Percentiles rank a stretch among this genome's conserved stretches.
phyloP scores from a whole-genome alignment of 1,140 invertebrate genomes.

The Vanessa tameamea region DNA sequence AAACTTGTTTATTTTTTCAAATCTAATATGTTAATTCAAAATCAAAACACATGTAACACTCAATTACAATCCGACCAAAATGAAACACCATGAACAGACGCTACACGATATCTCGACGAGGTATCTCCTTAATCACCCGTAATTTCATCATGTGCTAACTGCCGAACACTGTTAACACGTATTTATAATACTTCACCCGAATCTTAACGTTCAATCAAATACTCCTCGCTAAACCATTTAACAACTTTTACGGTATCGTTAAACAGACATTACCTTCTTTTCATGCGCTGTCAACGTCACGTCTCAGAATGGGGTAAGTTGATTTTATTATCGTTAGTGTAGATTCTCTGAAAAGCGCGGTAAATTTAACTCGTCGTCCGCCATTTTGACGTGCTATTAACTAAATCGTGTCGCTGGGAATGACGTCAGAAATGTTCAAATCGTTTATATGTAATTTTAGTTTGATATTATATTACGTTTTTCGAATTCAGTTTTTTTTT shows the following conservation, averaged over 20 bases:
- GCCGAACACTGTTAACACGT: constrained; percentile 38
- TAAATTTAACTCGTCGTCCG: constrained; percentile 14
- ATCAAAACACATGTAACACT: too few relatives aligned
- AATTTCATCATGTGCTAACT: constrained; percentile 10
- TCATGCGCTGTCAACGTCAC: constrained; percentile 63
- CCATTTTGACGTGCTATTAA: constrained; percentile 2
- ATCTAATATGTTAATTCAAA: too few relatives aligned
- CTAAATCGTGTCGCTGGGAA: background rate
- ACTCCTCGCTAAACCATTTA: constrained; percentile 42
- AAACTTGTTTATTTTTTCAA: too few relatives aligned
- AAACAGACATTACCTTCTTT: constrained; percentile 66
- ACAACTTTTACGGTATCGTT: constrained; percentile 62
- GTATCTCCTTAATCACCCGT: background rate
- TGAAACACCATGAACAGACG: background rate
- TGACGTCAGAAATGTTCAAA: too few relatives aligned
- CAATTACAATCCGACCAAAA: too few relatives aligned
- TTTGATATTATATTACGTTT: background rate
- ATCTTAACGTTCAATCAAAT: constrained; percentile 46
- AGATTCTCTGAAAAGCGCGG: constrained; percentile 47
- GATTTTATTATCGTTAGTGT: constrained; percentile 66
- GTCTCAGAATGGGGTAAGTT: constrained; percentile 80
- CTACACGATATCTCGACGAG: background rate
- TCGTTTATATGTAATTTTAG: background rate
- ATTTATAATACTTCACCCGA: constrained; percentile 46
- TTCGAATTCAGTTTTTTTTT: background rate